phyloP scores from a whole-genome alignment of 2,113 vertebrate genomes.

The Malaclemys terrapin region DNA sequence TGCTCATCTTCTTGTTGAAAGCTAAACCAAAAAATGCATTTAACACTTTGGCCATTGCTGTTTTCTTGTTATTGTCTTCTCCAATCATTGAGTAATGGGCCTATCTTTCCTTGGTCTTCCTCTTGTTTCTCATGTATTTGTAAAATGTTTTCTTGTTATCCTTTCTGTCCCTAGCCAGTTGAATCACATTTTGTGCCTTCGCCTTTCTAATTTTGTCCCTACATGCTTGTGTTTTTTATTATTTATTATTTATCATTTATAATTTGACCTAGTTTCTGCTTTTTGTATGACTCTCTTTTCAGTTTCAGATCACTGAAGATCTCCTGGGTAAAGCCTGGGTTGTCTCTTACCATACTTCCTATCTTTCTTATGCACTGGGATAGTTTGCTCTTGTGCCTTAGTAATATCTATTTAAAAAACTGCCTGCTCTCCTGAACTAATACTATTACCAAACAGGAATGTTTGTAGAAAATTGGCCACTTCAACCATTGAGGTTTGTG shows the following conservation, averaged over 20 bases:
- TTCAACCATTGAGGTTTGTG: constrained; percentile 37
- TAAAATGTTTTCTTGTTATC: not conserved
- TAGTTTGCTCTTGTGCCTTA: too few species aligned
- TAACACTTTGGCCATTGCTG: not conserved
- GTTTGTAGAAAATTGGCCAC: constrained; percentile 41
- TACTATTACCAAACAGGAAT: constrained; percentile 38
- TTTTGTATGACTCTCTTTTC: not conserved
- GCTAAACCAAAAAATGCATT: too few species aligned
- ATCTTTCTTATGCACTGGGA: not conserved
- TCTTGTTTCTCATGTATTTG: not conserved
- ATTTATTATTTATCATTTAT: not conserved
- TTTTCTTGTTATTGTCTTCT: not conserved
- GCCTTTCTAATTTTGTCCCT: not conserved
- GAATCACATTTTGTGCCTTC: not conserved
- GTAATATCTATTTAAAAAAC: too few species aligned
- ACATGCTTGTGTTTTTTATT: not conserved
- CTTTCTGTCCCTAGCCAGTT: not conserved
- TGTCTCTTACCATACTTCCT: not conserved
- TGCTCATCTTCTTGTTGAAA: too few species aligned
- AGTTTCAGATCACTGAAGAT: not conserved
- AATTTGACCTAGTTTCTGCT: not conserved
- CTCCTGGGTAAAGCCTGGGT: not conserved
- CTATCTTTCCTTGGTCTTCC: not conserved
- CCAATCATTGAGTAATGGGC: not conserved
- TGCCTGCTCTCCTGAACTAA: too few species aligned